Percentiles rank a stretch among this genome's conserved stretches.
These are phyloP conservation scores for Chloroclystis v-ata DNA, from an alignment of 2,888 invertebrate genomes.

Conservation along the genomic window DNA sequence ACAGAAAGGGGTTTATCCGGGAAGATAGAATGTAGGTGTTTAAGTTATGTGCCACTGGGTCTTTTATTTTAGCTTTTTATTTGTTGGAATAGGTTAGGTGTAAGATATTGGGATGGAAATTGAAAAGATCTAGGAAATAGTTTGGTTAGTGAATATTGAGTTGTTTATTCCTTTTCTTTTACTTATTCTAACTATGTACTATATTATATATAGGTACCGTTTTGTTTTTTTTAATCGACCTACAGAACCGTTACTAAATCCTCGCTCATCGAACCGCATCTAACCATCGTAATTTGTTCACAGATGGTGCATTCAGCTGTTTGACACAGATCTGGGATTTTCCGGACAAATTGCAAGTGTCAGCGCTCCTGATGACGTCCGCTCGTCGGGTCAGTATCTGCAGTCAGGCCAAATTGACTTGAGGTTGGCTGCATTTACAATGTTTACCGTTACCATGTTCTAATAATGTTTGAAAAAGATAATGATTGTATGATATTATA, in stretches of 20 bases:
- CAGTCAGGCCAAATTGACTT: slow-evolving; percentile 8
- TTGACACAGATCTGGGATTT: slow-evolving; percentile 11
- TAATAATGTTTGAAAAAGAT: background rate
- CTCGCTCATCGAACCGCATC: no score
- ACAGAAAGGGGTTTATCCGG: slow-evolving; percentile 29
- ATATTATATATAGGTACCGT: no score
- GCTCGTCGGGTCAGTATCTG: slow-evolving; percentile 10
- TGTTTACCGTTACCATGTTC: background rate
- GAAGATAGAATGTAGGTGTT: slow-evolving; percentile 59
- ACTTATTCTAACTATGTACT: background rate
- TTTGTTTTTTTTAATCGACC: no score
- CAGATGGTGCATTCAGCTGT: background rate
- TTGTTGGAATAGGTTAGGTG: slow-evolving; percentile 1
- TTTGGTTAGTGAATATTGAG: background rate
- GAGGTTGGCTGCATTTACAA: background rate
- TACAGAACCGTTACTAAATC: no score
- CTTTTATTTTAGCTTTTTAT: slow-evolving; percentile 40
- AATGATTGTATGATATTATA: no score
- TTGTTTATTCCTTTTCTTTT: background rate
- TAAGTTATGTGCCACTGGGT: slow-evolving; percentile 59
- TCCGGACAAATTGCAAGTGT: slow-evolving; percentile 20
- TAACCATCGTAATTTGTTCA: slow-evolving; percentile 1
- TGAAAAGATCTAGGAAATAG: background rate
- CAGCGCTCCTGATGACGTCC: slow-evolving; percentile 19
- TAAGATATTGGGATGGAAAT: slow-evolving; percentile 12